phyloP scores from a whole-genome alignment of 2,888 invertebrate genomes.

The Aricia artaxerxes region DNA sequence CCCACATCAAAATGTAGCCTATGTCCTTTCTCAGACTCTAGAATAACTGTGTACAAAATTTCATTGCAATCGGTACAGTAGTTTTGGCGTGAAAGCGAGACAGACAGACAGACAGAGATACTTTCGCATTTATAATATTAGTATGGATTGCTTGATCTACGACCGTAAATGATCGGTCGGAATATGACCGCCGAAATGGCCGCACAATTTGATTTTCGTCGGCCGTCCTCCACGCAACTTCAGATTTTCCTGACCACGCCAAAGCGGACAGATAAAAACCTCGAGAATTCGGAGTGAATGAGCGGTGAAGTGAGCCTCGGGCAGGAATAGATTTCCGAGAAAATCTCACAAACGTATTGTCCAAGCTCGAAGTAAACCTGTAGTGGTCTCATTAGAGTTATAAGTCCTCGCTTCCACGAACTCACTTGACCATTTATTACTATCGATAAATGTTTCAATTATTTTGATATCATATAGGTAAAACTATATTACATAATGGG shows the following conservation, averaged over 20 bases:
- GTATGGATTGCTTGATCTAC: too few species aligned
- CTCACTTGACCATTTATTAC: background rate
- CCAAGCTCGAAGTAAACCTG: background rate
- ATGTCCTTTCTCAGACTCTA: too few species aligned
- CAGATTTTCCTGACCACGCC: background rate
- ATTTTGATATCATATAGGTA: background rate
- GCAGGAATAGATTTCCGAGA: background rate
- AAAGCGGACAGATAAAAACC: background rate
- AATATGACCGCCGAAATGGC: background rate
- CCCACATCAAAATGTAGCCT: too few species aligned
- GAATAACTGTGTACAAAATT: too few species aligned
- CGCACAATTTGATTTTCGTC: constrained; percentile 2
- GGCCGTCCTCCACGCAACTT: background rate
- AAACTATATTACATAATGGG: background rate
- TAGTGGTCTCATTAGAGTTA: background rate
- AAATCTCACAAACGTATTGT: background rate
- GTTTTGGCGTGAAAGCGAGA: too few species aligned
- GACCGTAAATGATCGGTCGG: background rate
- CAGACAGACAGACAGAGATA: too few species aligned
- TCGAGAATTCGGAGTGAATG: background rate
- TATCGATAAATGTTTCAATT: background rate
- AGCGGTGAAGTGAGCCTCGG: background rate
- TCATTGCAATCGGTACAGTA: too few species aligned
- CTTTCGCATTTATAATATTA: too few species aligned
- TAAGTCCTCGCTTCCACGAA: background rate